Evolutionary conservation across 2,888 invertebrate genomes (phyloP), one percentile per base, ranked within the genome.

Genomic region (Metalampra italica): DNA sequence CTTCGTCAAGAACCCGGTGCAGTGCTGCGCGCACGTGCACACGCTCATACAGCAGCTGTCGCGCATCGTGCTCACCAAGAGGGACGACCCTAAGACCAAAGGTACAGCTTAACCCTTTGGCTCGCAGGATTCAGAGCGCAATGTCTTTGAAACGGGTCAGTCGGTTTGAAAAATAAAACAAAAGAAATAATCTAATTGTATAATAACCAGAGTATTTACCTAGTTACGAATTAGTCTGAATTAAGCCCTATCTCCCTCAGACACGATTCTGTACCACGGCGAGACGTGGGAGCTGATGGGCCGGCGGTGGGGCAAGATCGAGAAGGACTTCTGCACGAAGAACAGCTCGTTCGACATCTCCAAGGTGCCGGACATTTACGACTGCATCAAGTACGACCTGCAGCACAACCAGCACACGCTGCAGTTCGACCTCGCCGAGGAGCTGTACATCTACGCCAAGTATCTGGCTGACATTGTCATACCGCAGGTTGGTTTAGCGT

Each of bases 241-340:
- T 2, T 22, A 5, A 22, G n/a, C n/a, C n/a, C 22, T 3, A 22
- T 22, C 7, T 29, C 32, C 59, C 55, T n/a, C 72, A 94, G 98
- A 98, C 73, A 95, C 97, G 3, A 94, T 96, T 51, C 90, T 99
- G 7, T 99, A 99, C 82, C 98, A 99, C 73, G 98, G 98, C 4
- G 99, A 99, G 86, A 98, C 98, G 0, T 99, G 99, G 99, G 99
- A 99, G 72, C 87, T 99, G 55, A 97, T 99, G 96, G 97, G 97
- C 7, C 92, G 99, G 14, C 92, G 99, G 11, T 99, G 99, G 99
- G 96, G 97, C 39, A 99, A 99, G 86, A 95, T 99, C 47, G 97
- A 98, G 74, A 98, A 99, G 81, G 99, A 99, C 81, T 99, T 99
- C 77, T 96, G 95, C 68, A 95, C 96, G 0, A 98, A 98, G 79